Percentiles rank a stretch among this genome's conserved stretches.
Conservation (phyloP, 2,113 vertebrate genomes). For the Carlito syrichta region DNA sequence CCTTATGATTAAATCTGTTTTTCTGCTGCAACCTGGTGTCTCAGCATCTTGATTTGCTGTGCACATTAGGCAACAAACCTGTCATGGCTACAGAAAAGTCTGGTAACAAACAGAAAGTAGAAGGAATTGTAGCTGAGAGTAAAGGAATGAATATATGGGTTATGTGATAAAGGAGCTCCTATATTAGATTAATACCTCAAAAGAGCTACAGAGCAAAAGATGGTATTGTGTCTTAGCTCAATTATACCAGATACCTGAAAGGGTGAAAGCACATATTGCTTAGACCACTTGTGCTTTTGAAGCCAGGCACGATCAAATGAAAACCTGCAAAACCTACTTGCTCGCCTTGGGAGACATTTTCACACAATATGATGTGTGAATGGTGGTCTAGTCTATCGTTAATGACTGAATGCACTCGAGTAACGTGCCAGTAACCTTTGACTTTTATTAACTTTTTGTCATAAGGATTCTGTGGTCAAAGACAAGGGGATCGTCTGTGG, state of each 20-base stretch:
- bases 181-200: neutral
- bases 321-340: neutral
- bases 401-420: neutral
- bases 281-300: neutral
- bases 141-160: neutral
- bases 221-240: neutral
- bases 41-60: no score
- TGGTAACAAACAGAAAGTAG: neutral
- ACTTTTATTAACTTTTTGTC: neutral
- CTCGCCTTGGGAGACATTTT: neutral
- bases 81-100: no score
- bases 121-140: neutral
- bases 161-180: neutral
- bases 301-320: neutral
- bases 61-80: no score
- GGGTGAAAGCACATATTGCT: neutral
- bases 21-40: no score
- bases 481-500: neutral
- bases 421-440: neutral
- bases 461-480: neutral
- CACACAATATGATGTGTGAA: neutral
- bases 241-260: neutral
- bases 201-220: neutral
- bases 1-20: no score
- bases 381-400: neutral